phyloP scores from a whole-genome alignment of 2,797 vertebrate species.

The Apogon hyalosoma region DNA sequence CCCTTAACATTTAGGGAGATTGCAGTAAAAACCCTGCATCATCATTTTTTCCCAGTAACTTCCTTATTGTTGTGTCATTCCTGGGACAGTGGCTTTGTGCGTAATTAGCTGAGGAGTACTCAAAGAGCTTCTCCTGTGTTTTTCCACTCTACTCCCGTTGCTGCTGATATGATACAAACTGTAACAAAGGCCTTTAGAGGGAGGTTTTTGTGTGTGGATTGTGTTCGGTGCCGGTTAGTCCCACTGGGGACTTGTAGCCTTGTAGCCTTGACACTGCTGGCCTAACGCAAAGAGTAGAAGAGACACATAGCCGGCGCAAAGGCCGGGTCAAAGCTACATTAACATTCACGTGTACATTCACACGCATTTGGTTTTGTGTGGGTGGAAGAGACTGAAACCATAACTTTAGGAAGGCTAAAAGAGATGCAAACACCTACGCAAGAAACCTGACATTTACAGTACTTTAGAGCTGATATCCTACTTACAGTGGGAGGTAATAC shows the following conservation, averaged over 20 bases:
- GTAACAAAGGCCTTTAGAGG: slow-evolving; percentile 44
- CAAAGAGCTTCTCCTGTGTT: slow-evolving; percentile 44
- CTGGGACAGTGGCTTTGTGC: slow-evolving; percentile 17
- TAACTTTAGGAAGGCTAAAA: slow-evolving; percentile 52
- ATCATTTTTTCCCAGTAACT: slow-evolving; percentile 63
- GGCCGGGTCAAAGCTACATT: slow-evolving; percentile 33
- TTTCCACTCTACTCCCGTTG: slow-evolving; percentile 28
- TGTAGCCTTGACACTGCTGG: slow-evolving; percentile 21
- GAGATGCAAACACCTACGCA: slow-evolving; percentile 62
- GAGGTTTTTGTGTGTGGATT: slow-evolving; percentile 9
- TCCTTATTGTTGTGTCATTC: slow-evolving; percentile 67
- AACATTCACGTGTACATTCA: slow-evolving; percentile 30
- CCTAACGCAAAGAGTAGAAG: background rate
- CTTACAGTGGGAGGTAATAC: slow-evolving; percentile 8
- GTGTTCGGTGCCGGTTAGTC: slow-evolving; percentile 12
- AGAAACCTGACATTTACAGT: slow-evolving; percentile 51
- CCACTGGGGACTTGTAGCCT: slow-evolving; percentile 27
- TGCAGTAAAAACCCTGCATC: slow-evolving; percentile 48
- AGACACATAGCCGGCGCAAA: background rate
- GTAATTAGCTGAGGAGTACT: slow-evolving; percentile 59
- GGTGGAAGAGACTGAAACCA: slow-evolving; percentile 43
- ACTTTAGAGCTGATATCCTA: slow-evolving; percentile 40
- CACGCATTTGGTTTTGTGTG: slow-evolving; percentile 14
- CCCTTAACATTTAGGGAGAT: slow-evolving; percentile 63
- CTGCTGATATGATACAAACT: slow-evolving; percentile 62